Evolutionary conservation across 2,888 invertebrate species (phyloP).

Genomic region (Mactromeris polynyma): DNA sequence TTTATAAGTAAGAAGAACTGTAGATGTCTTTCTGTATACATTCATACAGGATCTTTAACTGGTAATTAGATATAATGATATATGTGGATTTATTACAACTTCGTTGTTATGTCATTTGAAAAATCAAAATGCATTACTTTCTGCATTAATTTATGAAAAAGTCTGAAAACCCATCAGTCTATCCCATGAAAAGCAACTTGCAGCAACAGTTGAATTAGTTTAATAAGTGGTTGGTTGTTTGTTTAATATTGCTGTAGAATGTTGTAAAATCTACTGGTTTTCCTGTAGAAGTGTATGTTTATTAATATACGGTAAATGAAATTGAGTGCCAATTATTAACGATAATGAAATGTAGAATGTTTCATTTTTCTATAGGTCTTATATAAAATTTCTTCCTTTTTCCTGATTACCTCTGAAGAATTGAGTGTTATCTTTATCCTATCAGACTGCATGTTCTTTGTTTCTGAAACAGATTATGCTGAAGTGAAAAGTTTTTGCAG

Average conservation of each 20-base stretch:
- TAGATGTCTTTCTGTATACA: not conserved
- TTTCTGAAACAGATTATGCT: no score
- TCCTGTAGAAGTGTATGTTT: not conserved
- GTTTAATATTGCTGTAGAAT: not conserved
- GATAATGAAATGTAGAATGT: not conserved
- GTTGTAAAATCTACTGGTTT: not conserved
- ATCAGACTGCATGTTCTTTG: no score
- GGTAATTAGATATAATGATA: not conserved
- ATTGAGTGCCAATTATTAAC: not conserved
- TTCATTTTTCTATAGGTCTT: not conserved
- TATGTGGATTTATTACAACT: not conserved
- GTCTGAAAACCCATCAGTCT: not conserved
- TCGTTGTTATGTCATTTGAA: not conserved
- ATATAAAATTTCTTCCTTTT: not conserved
- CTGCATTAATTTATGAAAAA: not conserved
- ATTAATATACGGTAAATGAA: not conserved
- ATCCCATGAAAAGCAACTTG: not conserved
- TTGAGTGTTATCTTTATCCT: no score
- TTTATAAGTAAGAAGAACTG: not conserved
- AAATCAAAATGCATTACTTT: not conserved
- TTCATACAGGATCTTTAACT: not conserved
- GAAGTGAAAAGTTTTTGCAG: no score
- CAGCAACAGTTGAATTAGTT: no score
- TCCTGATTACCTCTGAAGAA: not conserved
- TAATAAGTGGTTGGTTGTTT: not conserved